Evolutionary conservation across 2,113 vertebrate genomes (phyloP), one percentile per base, ranked within the genome.

Genomic region (Pan paniscus): DNA sequence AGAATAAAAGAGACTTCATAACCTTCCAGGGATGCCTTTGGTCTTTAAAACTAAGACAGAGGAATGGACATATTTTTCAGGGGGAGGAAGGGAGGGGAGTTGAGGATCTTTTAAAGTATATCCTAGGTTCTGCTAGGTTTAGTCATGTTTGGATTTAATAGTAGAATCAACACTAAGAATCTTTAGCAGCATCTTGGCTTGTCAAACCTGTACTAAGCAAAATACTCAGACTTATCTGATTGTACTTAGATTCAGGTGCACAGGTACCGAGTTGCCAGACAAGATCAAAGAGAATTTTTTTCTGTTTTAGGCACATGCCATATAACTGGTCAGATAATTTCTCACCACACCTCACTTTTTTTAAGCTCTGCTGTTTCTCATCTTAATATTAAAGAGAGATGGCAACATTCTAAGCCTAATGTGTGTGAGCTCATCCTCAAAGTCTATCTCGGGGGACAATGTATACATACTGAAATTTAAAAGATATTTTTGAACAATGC

Each of bases 91-190:
- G 5, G 32, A n/a, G 20, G 43, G 30, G 23, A 55, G 4, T n/a
- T 67, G 18, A 35, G 70, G 94, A 93, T 93, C 30, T 84, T 64
- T 93, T 88, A 78, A 90, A 88, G 48, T 52, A 22, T 79, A 55
- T 40, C 59, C 94, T 88, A 89, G 57, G 76, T 90, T 96, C 50
- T 92, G 82, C 32, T 78, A 50, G 8, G 17, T 97, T 96, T 81
- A 86, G 55, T 96, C 68, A 93, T 75, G 52, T 90, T 82, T 95
- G 79, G 18, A 90, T 76, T 90, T 92, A 84, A 91, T 3, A 93
- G n/a, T 78, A 92, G 52, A 97, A 95, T 96, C 76, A 89, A 88
- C 92, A 90, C 38, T 68, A 35, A 92, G 87, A 93, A 90, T 89
- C 55, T 92, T 94, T 90, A 84, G 23, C 23, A 86, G 78, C 8